Percentiles rank a stretch among this genome's conserved stretches.
phyloP scores from a whole-genome alignment of 2,888 invertebrate genomes.

The Cantharis rufa region DNA sequence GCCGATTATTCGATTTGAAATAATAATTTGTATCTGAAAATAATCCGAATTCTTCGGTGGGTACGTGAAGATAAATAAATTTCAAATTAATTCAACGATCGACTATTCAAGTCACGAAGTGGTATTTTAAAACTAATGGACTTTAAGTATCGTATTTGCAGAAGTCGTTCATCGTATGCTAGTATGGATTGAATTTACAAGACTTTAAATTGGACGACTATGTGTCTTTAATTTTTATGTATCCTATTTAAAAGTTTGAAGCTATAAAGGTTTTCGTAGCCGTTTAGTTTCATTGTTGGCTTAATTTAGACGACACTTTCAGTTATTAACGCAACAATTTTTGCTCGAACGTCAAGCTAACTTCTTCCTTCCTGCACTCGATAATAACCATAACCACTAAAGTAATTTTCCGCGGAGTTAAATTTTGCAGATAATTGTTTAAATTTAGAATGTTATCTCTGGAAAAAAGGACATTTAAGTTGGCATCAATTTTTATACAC shows the following conservation, averaged over 20 bases:
- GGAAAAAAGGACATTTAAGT: conserved; percentile 25
- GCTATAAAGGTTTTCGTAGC: neutral
- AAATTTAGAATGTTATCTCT: conserved; percentile 34
- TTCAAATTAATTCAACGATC: neutral
- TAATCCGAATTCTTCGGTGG: neutral
- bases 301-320: conserved; percentile 11
- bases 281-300: neutral
- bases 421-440: conserved; percentile 34
- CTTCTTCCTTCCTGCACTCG: conserved; percentile 26
- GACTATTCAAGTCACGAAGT: neutral
- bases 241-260: neutral
- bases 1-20: too few species aligned
- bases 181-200: neutral
- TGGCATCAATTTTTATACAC: conserved; percentile 29
- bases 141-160: conserved; percentile 1
- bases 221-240: neutral
- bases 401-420: conserved; percentile 21
- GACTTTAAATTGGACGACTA: neutral
- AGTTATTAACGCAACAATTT: conserved; percentile 20
- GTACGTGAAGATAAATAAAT: neutral
- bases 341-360: conserved; percentile 22
- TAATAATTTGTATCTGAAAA: neutral
- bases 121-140: conserved; percentile 2
- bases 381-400: conserved; percentile 26
- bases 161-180: neutral